Evolutionary conservation across 37 sponge, comb jelly and placozoan species (phyloP), one percentile per base, ranked within the genome.

Genomic region (Aphrocallistes beatrix): DNA sequence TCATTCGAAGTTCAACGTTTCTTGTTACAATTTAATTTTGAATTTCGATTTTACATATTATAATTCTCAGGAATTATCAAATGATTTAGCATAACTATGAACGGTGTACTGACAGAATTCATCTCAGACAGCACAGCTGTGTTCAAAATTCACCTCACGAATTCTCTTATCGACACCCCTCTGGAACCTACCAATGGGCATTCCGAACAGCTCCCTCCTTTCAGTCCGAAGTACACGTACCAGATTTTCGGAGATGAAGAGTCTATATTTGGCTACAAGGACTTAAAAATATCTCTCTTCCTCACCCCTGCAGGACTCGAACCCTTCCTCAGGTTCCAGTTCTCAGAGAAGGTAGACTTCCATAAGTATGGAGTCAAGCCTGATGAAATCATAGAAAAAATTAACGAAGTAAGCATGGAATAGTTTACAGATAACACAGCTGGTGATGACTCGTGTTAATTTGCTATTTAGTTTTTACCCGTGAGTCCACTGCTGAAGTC

Each of bases 101-200:
- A 3, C n/a, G 75, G 21, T 19, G 75, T 25, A 30, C n/a, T 60
- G 34, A 25, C 75, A 25, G 28, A 60, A 30, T 60, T 60, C 75
- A 30, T 60, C 10, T 60, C 75, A 60, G 75, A 60, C n/a, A 60
- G 75, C 34, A 60, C 75, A 32, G 75, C 75, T 32, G 75, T 60
- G 34, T 60, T 60, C 21, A 8, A 30, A 6, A 60, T 60, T 25
- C n/a, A 19, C 34, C 75, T 60, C 21, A 21, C n/a, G 17, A 30
- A 60, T 28, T 60, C 75, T 25, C 34, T 60, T 19, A 60, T 3
- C n/a, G 17, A 21, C 3, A 60, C n/a, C 34, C 3, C 75, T 25
- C 34, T 30, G 25, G 75, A 60, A 30, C 10, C 75, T 32, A 21
- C 49, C 17, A 60, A 60, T 30, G 75, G 75, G 34, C 8, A 60